Evolutionary conservation across 1,140 invertebrate genomes (phyloP), one percentile per base, ranked within the genome.

Genomic region (Ceratoteleas bidentatus): DNA sequence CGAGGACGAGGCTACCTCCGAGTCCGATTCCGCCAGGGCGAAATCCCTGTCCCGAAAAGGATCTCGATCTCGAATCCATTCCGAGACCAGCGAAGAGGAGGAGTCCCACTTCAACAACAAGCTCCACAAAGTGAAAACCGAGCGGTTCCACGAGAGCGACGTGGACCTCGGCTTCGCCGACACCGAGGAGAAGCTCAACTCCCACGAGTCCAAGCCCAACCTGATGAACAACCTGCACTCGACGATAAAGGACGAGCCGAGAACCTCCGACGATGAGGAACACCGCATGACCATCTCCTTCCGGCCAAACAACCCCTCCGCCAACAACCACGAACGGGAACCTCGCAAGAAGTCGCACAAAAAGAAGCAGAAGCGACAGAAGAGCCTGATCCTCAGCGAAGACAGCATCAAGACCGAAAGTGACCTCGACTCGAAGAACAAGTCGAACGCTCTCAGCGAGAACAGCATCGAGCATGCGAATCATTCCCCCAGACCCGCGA

Each of bases 341-440:
- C 85, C 92, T 33, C 91, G 95, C 4, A 96, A 95, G 84, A 96
- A 96, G 85, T 91, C 91, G 0, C 96, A 96, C 83, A 96, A 96
- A 87, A 96, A 96, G 90, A 96, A 96, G 85, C 95, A 96, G 86
- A 96, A 96, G 85, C 94, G 94, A 5, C 93, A 95, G 61, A 96
- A 96, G 85, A 93, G 93, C 77, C 93, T 93, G 2, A 89, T 93
- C 14, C 93, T 93, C 0, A 94, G 92, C 69, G 94, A 94, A 64
- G 94, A 95, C 49, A 89, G 86, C 36, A 57, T 88, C 3, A 91
- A 91, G 56, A 45, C 87, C 4, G 90, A 91, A 6, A 34, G 54
- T 70, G 90, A 91, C 34, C 11, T 85, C 0, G 89, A 91, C 10
- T 89, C 91, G n/a, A 89, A 87, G 47, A 90, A 9, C 43, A 90